Percentiles rank a stretch among this genome's conserved stretches.
Conservation (phyloP, 2,113 vertebrate genomes). For the Myotis yumanensis region DNA sequence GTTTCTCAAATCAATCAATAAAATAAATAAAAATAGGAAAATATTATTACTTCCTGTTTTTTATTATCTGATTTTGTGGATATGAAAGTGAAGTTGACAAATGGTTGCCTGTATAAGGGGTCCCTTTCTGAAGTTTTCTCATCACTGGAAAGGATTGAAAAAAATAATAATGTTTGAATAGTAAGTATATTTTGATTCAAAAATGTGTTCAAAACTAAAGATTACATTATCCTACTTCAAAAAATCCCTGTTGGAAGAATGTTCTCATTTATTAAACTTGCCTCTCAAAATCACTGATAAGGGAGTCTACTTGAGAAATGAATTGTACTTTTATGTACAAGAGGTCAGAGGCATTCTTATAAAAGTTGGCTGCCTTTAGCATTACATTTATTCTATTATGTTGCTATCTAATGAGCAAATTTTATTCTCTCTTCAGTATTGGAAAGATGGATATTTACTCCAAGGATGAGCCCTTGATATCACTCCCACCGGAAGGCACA, state of each 20-base stretch:
- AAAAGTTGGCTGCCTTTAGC: neutral
- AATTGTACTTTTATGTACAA: neutral
- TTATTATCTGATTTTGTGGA: neutral
- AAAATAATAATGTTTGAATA: constrained; percentile 32
- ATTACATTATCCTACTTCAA: constrained; percentile 38
- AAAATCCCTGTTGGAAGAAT: neutral
- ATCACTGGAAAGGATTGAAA: neutral
- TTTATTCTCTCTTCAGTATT: neutral
- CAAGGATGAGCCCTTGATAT: neutral
- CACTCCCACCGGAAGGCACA: neutral
- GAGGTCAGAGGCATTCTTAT: neutral
- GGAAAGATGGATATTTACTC: neutral
- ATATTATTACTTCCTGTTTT: constrained; percentile 8
- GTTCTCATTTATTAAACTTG: constrained; percentile 34
- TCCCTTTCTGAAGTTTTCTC: neutral
- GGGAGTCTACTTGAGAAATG: neutral
- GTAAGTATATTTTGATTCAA: constrained; percentile 28
- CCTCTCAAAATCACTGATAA: constrained; percentile 25
- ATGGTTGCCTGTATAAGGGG: neutral
- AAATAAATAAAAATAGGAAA: neutral
- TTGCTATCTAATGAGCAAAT: neutral
- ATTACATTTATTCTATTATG: neutral
- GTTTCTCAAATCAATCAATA: neutral
- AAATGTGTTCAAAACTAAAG: constrained; percentile 14
- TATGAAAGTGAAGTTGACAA: neutral